phyloP scores from a whole-genome alignment of 2,888 invertebrate species.

The Andrena marginata region DNA sequence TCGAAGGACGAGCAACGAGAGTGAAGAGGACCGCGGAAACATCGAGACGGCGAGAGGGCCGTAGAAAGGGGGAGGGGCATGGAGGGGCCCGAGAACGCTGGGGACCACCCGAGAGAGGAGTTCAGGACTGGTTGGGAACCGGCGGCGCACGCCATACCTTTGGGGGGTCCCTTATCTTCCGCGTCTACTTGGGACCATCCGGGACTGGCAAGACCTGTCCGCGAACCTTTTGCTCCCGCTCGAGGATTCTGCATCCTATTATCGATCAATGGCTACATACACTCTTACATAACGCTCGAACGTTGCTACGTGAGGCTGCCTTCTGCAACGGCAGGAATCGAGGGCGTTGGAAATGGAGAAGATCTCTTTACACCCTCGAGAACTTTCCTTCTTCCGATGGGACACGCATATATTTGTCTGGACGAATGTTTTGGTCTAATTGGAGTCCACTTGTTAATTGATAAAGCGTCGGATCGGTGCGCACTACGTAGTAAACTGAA shows the following conservation, averaged over 20 bases:
- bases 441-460: neutral
- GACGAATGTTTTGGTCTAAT: neutral
- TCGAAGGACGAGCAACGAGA: constrained; percentile 19
- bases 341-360: neutral
- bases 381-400: neutral
- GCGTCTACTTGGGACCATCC: constrained; percentile 74
- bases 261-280: constrained; percentile 72
- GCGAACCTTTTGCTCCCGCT: constrained; percentile 63
- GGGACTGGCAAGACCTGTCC: constrained; percentile 75
- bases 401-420: neutral
- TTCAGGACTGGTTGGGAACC: constrained; percentile 82
- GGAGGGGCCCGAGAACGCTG: constrained; percentile 73
- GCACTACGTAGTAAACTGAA: neutral
- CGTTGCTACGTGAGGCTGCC: neutral
- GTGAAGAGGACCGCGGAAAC: constrained; percentile 41
- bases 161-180: constrained; percentile 84
- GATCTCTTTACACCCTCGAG: neutral
- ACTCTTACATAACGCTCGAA: constrained; percentile 46
- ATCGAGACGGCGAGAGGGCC: constrained; percentile 38
- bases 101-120: constrained; percentile 84
- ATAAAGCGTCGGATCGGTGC: neutral
- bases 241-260: constrained; percentile 75
- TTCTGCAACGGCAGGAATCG: neutral
- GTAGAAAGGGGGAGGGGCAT: constrained; percentile 62
- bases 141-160: constrained; percentile 82